Evolutionary conservation across 2,113 vertebrate species (phyloP), one percentile per base, ranked within the genome.

Genomic region (Thymallus thymallus): DNA sequence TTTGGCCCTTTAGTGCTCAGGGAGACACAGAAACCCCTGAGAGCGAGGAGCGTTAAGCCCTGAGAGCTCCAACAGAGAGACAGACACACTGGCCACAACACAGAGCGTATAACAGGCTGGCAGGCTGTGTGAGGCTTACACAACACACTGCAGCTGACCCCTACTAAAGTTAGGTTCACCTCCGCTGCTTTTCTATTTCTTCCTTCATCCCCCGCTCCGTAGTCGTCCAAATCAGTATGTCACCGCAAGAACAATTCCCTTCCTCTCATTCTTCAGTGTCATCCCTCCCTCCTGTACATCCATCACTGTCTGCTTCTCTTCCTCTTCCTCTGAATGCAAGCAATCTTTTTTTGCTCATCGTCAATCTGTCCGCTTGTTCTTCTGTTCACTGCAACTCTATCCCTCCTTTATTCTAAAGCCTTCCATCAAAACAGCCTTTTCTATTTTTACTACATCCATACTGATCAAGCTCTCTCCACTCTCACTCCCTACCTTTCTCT

Each of bases 201-300:
- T 13, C 51, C 72, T 61, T 72, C 74, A 65, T 85, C 56, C 69
- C 69, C 76, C 35, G 0, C 77, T 74, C 74, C 3, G 16, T 5
- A 1, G 56, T 48, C 26, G 0, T 68, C 69, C 20, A 73, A 82
- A 79, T 82, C 76, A 75, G 75, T 78, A 72, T 51, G 87, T 87
- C 84, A 82, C 82, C 56, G 77, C 56, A 58, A 74, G 69, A 86
- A 80, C 79, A 76, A 76, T 77, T 81, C 70, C 78, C 71, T 69
- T 78, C 65, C 80, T 65, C 75, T 83, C 80, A 84, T 90, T 88
- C 83, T 75, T 89, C 89, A 86, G 74, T 83, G 86, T 83, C 85
- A 68, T 63, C 84, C 67, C 29, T 82, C 20, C 68, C 65, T 76
- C 76, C 69, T 74, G 73, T 62, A 9, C 77, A 88, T 89, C 84